Percentiles rank a stretch among this genome's conserved stretches.
Evolutionary conservation across 2,797 vertebrate species (phyloP).

Genomic region (Gobionotothen gibberifrons): DNA sequence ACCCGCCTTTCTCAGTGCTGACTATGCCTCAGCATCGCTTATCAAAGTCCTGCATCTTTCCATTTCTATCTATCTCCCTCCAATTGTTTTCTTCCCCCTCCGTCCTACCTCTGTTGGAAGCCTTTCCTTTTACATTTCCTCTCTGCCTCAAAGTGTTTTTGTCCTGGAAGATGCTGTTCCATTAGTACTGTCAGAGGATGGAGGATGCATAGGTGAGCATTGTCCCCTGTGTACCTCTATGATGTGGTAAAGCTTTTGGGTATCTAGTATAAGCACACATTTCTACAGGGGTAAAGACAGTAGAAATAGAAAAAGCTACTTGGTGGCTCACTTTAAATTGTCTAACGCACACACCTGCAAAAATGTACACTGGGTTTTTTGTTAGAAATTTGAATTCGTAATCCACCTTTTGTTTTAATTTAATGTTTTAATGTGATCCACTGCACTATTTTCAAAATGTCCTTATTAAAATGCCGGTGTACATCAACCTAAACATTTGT

Average conservation of each 20-base stretch:
- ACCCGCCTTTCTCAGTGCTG: constrained; percentile 18
- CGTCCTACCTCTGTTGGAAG: constrained; percentile 29
- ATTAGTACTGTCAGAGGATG: constrained; percentile 23
- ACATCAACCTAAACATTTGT: background rate
- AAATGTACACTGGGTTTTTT: too few relatives aligned
- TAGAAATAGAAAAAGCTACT: too few relatives aligned
- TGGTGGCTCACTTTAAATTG: too few relatives aligned
- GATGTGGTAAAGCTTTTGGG: constrained; percentile 3
- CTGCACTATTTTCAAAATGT: background rate
- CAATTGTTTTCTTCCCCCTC: constrained; percentile 47
- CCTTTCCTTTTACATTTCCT: constrained; percentile 41
- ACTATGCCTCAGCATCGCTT: constrained; percentile 33
- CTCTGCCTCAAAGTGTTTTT: constrained; percentile 28
- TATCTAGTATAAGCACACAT: background rate
- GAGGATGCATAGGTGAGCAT: background rate
- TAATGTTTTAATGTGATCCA: background rate
- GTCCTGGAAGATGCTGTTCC: constrained; percentile 13
- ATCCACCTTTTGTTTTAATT: background rate
- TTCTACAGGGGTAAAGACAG: background rate
- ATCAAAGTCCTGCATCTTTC: constrained; percentile 56
- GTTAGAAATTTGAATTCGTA: background rate
- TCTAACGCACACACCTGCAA: too few relatives aligned
- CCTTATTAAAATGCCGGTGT: constrained; percentile 9
- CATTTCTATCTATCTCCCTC: constrained; percentile 41
- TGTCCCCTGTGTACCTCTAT: background rate